Evolutionary conservation across 1,140 invertebrate species (phyloP).

Genomic region (Penaeus indicus): DNA sequence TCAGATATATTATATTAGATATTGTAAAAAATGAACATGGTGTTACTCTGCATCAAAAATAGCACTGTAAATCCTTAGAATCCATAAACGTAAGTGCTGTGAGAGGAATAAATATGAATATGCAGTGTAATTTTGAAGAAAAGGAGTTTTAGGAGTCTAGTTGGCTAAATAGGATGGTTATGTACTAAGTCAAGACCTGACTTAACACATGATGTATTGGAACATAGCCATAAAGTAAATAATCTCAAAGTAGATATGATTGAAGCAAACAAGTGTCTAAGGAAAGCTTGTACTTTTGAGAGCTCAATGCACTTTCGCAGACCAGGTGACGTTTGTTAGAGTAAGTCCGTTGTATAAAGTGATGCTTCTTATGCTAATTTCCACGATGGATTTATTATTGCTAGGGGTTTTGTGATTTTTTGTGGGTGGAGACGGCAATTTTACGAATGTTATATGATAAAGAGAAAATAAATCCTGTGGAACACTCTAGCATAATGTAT

Average conservation of each 20-base stretch:
- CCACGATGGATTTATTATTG: neutral
- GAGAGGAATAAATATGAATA: neutral
- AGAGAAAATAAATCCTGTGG: too few species aligned
- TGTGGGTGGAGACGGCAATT: neutral
- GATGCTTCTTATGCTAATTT: neutral
- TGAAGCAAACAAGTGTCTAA: neutral
- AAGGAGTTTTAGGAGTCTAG: neutral
- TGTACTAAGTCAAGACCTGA: constrained; percentile 6
- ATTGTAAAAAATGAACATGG: neutral
- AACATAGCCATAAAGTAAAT: neutral
- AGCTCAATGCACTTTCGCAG: neutral
- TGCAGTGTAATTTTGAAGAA: neutral
- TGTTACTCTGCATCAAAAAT: neutral
- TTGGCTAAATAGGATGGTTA: neutral
- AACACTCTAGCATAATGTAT: too few species aligned
- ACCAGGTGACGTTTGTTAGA: neutral
- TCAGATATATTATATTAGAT: neutral
- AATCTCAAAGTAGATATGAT: neutral
- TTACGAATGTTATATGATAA: too few species aligned
- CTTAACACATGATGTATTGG: neutral
- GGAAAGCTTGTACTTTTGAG: neutral
- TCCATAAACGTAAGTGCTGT: neutral
- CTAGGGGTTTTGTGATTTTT: neutral
- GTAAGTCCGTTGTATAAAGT: neutral
- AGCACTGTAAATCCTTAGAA: neutral